A percentile compares a stretch with the other conserved stretches of the same genome.
Conservation (phyloP, 2,888 invertebrate species). For the Nemurella pictetii region DNA sequence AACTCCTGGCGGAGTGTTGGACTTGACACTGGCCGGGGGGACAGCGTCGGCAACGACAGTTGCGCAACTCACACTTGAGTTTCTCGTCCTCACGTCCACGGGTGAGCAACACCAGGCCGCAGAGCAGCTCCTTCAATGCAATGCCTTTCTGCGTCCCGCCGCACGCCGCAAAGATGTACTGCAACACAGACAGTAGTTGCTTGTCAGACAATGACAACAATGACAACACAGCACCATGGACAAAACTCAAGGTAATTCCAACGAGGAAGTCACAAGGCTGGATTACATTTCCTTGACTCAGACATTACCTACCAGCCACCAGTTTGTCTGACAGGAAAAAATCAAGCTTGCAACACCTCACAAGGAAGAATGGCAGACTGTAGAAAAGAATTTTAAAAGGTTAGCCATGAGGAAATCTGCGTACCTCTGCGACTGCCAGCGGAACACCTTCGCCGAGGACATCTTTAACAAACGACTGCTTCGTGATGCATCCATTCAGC, state of each 20-base stretch:
- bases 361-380: not conserved
- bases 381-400: no score
- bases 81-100: slow-evolving; percentile 84
- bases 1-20: no score
- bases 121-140: slow-evolving; percentile 78
- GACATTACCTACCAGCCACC: no score
- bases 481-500: slow-evolving; percentile 68
- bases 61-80: slow-evolving; percentile 65
- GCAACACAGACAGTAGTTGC: slow-evolving; percentile 46
- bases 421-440: slow-evolving; percentile 71
- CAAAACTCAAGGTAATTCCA: not conserved
- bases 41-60: no score
- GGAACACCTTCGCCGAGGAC: slow-evolving; percentile 88
- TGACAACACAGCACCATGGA: not conserved
- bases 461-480: slow-evolving; percentile 78
- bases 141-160: slow-evolving; percentile 83
- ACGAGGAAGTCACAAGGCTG: not conserved
- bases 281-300: not conserved
- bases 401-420: no score
- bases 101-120: slow-evolving; percentile 83
- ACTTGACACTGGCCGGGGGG: no score
- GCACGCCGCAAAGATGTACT: slow-evolving; percentile 78
- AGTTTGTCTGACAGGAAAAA: not conserved
- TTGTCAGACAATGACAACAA: not conserved
- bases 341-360: not conserved